Evolutionary conservation across 2,113 vertebrate species (phyloP), one percentile per base, ranked within the genome.

Genomic region (Prunella himalayana): DNA sequence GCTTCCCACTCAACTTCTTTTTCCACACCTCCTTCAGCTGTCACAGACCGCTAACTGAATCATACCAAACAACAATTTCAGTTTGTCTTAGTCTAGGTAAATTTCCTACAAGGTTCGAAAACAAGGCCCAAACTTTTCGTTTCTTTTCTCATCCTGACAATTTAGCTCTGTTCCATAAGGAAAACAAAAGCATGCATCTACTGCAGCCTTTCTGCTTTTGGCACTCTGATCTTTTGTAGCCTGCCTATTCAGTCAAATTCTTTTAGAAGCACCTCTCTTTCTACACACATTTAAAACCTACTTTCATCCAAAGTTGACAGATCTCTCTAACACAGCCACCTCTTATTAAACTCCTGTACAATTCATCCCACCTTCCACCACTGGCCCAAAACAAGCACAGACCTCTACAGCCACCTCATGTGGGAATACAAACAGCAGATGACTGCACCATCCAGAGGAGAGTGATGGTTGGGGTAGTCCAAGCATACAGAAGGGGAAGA

Each of bases 21-120:
- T 70, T 66, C 64, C 60, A 44, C 76, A 86, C 25, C 69, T 84
- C 68, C 90, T 79, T 85, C 90, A 88, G 85, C 85, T 90, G 54
- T 39, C 9, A 3, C 25, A 1, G 6, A 56, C 22, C 14, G 11
- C 54, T 75, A 57, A 44, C 11, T 82, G 90, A 94, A 92, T 72
- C 61, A 60, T 7, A 85, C 24, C 21, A 59, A 91, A 60, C 13
- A 73, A 82, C 28, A 64, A 31, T 22, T 75, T 51, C 39, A 49
- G 59, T 39, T 78, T 65, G 37, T 47, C 49, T 73, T 35, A 59
- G 22, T 70, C 47, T 42, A 53, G 8, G 54, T 65, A 49, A 50
- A 23, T 73, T 82, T 85, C 53, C 86, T 69, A 65, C 65, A 59
- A 41, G 28, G 47, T 64, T 68, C 78, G 60, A 86, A 88, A 82